These are phyloP conservation scores for Falco concolor DNA, from an alignment of 2,797 vertebrate genomes.

Conservation along the genomic window DNA sequence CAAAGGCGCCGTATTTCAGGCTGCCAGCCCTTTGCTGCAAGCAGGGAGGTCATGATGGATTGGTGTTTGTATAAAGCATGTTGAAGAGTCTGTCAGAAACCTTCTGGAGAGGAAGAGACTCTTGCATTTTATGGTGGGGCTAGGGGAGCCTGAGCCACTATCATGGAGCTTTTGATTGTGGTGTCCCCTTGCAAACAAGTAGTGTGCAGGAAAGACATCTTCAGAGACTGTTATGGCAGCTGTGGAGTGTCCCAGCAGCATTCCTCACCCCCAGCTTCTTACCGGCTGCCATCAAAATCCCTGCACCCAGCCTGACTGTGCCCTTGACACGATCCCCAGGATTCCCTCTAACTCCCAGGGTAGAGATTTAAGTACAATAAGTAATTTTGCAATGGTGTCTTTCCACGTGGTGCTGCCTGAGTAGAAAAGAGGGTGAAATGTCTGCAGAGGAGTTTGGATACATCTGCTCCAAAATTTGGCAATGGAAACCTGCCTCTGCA, in stretches of 20 bases:
- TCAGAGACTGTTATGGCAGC: background rate
- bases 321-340: background rate
- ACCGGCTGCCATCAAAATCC: background rate
- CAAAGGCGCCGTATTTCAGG: background rate
- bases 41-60: background rate
- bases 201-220: background rate
- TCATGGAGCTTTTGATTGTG: background rate
- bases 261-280: background rate
- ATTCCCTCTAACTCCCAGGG: background rate
- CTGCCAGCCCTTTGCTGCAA: background rate
- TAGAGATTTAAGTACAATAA: background rate
- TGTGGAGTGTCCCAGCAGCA: background rate
- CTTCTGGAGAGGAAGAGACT: background rate
- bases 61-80: accelerated
- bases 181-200: background rate
- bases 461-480: background rate
- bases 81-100: background rate
- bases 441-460: accelerated
- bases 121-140: background rate
- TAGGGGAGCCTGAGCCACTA: background rate
- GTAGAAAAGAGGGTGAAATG: background rate
- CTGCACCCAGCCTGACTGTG: background rate
- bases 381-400: background rate
- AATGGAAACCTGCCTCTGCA: background rate
- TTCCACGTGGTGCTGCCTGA: background rate